Conservation (phyloP, 2,113 vertebrate genomes). For the Circaetus gallicus region DNA sequence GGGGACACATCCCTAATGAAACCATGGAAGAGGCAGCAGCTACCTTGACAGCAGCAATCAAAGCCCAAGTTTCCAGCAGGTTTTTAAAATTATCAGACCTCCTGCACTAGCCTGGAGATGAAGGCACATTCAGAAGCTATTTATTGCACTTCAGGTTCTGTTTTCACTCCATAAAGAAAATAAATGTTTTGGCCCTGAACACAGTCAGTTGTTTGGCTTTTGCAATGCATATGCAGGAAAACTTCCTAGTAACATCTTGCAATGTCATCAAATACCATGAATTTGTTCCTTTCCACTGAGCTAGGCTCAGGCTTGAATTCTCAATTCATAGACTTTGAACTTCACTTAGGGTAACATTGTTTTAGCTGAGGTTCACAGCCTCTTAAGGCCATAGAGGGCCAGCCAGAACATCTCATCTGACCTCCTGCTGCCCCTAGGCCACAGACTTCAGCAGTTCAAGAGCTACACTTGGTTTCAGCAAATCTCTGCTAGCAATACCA, state of each 20-base stretch:
- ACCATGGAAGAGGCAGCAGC: neutral
- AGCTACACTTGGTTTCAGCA: neutral
- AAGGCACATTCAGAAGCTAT: conserved; percentile 1
- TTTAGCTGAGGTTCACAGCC: conserved; percentile 34
- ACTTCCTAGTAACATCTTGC: conserved; percentile 30
- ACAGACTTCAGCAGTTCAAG: neutral
- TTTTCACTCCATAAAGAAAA: conserved; percentile 41
- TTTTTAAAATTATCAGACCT: neutral
- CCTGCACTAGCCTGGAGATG: neutral
- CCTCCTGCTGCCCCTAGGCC: neutral
- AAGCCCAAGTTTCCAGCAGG: neutral
- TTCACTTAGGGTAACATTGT: conserved; percentile 40
- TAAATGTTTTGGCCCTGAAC: neutral
- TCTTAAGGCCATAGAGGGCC: neutral
- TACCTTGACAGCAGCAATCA: neutral
- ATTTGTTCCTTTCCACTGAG: conserved; percentile 21
- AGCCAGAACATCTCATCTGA: conserved; percentile 4
- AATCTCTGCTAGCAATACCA: neutral
- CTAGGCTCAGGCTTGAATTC: conserved; percentile 10
- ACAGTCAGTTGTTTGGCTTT: conserved; percentile 22
- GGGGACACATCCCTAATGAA: neutral
- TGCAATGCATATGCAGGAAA: neutral
- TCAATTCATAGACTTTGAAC: conserved; percentile 27
- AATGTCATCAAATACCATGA: conserved; percentile 56
- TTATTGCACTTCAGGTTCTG: conserved; percentile 4